These are phyloP conservation scores for Struthio camelus DNA, from an alignment of 2,113 vertebrate species.

Conservation along the genomic window DNA sequence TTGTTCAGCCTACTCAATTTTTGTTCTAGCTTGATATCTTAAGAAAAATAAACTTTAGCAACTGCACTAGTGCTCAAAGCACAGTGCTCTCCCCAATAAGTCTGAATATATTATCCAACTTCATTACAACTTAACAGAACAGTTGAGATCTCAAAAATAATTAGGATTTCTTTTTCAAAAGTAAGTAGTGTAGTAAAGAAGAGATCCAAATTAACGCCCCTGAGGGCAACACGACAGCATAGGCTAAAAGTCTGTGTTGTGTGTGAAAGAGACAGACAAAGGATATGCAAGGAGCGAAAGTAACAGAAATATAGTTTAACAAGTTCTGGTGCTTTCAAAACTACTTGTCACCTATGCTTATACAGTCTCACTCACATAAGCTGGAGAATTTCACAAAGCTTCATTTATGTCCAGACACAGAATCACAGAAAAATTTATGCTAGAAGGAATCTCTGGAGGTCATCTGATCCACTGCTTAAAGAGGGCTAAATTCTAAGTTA, in stretches of 20 bases:
- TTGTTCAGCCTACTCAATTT: not conserved
- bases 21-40: not conserved
- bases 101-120: not conserved
- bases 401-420: not conserved
- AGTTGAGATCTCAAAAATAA: not conserved
- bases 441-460: not conserved
- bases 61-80: not conserved
- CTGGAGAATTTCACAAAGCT: not conserved
- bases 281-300: not conserved
- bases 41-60: not conserved
- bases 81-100: not conserved
- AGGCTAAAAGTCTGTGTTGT: not conserved
- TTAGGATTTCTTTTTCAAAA: not conserved
- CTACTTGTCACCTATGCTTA: not conserved
- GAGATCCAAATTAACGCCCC: not conserved
- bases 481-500: not conserved
- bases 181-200: not conserved
- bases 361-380: not conserved
- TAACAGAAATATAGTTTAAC: not conserved
- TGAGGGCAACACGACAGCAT: not conserved
- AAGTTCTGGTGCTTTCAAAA: not conserved
- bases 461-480: not conserved
- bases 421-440: not conserved
- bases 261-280: not conserved
- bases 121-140: not conserved